These are phyloP conservation scores for Stomorhina lunata DNA, from an alignment of 2,888 invertebrate species.

Conservation along the genomic window DNA sequence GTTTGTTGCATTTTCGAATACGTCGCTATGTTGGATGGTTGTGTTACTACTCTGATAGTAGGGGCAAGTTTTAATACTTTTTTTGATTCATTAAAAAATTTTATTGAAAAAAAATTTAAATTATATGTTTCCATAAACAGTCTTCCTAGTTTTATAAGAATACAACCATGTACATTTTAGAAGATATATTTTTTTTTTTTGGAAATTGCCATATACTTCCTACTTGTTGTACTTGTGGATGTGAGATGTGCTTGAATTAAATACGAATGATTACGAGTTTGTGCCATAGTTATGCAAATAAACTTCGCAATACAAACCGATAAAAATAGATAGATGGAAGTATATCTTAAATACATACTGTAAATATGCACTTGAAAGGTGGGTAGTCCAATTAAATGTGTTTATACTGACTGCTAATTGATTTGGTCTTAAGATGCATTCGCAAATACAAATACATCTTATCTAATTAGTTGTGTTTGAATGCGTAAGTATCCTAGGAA, in stretches of 20 bases:
- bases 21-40: no score
- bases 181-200: no score
- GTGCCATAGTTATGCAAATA: not conserved
- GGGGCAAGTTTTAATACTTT: no score
- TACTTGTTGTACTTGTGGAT: not conserved
- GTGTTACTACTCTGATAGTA: no score
- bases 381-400: not conserved
- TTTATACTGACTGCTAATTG: constrained; percentile 31
- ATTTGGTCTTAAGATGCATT: constrained; percentile 14
- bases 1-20: no score
- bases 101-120: no score
- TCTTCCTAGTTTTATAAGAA: no score
- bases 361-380: not conserved
- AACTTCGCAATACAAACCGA: not conserved
- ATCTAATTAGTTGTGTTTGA: not conserved
- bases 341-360: not conserved
- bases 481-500: no score
- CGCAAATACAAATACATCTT: not conserved
- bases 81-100: no score
- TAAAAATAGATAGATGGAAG: not conserved
- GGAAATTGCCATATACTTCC: not conserved
- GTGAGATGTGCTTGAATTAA: not conserved
- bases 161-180: no score
- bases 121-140: no score
- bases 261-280: not conserved